Evolutionary conservation across 2,888 invertebrate genomes (phyloP), one percentile per base, ranked within the genome.

Genomic region (Cheilosia scutellata): DNA sequence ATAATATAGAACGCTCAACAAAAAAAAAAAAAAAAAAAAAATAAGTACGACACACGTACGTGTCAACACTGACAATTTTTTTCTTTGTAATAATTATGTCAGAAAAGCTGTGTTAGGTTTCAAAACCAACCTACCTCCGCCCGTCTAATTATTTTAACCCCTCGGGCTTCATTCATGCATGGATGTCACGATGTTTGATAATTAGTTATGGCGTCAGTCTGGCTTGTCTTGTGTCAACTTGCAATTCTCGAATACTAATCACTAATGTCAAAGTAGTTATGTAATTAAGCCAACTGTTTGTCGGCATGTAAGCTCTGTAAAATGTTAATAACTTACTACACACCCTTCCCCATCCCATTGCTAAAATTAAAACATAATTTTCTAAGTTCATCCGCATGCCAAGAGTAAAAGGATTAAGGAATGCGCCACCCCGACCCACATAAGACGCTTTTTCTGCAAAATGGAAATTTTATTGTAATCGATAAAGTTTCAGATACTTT

Each of bases 401-500:
- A n/a, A 7, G 6, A 65, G 29, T 25, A 9, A 44, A 66, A 58
- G 66, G 27, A 76, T 68, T 68, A 58, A 27, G 27, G 51, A 42
- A 60, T 68, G 42, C 51, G n/a, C 44, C 63, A 74, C 65, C 47
- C 4, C 20, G n/a, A n/a, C n/a, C 40, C 25, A 13, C 3, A 16
- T 29, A 75, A 29, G 33, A 47, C 47, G 49, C 9, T 25, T 44
- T 63, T 57, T 37, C 65, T 29, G 57, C 13, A 20, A 58, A 75
- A 66, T 66, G 70, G 51, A 58, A 77, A 53, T 66, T 82, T 82
- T 77, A 77, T 82, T 82, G 82, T 77, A 77, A 82, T 82, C 82
- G 77, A 77, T 83, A 78, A 75, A 57, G 57, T 75, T 75, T 65
- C 31, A 75, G 75, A 75, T 76, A 60, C 76, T 76, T 76, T 51